phyloP scores from a whole-genome alignment of 2,797 vertebrate genomes.

The Limnodromus scolopaceus region DNA sequence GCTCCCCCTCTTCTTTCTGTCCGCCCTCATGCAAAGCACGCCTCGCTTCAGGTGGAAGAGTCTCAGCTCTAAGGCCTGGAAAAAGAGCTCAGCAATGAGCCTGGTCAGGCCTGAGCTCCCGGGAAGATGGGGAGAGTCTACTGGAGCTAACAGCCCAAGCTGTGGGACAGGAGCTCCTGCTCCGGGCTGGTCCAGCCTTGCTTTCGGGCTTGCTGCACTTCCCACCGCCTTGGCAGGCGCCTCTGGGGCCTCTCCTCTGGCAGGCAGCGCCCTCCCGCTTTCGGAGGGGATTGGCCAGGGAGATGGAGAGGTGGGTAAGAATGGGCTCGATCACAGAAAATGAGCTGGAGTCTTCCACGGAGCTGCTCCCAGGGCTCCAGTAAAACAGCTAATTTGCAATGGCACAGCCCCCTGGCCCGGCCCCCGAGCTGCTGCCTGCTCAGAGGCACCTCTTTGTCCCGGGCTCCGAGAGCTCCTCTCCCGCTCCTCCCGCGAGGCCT shows the following conservation, averaged over 20 bases:
- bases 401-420: not conserved
- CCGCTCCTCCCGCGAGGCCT: not conserved
- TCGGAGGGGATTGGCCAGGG: not conserved
- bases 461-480: not conserved
- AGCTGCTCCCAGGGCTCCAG: not conserved
- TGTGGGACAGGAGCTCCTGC: not conserved
- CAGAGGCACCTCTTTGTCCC: slow-evolving; percentile 11
- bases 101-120: not conserved
- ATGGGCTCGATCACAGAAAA: not conserved
- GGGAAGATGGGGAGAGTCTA: not conserved
- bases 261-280: not conserved
- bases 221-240: not conserved
- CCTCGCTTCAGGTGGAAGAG: not conserved
- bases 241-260: not conserved
- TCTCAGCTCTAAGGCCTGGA: not conserved
- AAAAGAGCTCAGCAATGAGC: not conserved
- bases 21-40: not conserved
- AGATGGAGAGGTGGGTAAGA: not conserved
- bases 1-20: not conserved
- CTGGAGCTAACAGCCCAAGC: not conserved
- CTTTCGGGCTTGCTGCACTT: not conserved
- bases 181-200: not conserved
- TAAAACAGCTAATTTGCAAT: not conserved
- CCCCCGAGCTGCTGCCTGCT: not conserved
- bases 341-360: not conserved